Conservation (phyloP, 2,888 invertebrate species). For the Tuberolachnus salignus region DNA sequence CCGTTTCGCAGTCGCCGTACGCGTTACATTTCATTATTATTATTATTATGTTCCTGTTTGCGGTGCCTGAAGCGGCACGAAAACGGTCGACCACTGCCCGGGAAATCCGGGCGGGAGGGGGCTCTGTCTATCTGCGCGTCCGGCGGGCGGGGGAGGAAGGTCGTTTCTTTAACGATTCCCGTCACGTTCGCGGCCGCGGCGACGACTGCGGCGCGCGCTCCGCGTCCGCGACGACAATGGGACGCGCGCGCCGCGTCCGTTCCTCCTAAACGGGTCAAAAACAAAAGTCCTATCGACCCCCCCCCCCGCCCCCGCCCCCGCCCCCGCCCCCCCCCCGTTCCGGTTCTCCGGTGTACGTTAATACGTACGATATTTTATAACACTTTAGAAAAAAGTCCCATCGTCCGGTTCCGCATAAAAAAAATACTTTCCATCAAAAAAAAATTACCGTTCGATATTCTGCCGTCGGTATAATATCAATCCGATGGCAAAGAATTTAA, state of each 20-base stretch:
- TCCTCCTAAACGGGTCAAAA: neutral
- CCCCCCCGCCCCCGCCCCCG: too few relatives aligned
- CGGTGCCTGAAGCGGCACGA: neutral
- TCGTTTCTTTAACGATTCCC: slow-evolving; percentile 24
- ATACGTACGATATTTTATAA: too few relatives aligned
- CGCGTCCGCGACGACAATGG: neutral
- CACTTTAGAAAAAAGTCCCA: too few relatives aligned
- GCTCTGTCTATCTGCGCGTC: neutral
- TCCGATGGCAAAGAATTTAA: too few relatives aligned
- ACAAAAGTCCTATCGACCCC: slow-evolving; percentile 12
- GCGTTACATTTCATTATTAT: neutral
- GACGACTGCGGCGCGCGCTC: neutral
- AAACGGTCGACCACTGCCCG: too few relatives aligned
- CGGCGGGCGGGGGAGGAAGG: slow-evolving; percentile 25
- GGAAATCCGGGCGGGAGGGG: too few relatives aligned
- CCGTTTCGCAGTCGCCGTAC: slow-evolving; percentile 33
- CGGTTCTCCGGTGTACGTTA: too few relatives aligned
- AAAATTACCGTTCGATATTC: too few relatives aligned
- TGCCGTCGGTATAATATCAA: too few relatives aligned
- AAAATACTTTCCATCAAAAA: too few relatives aligned
- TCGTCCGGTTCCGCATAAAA: too few relatives aligned
- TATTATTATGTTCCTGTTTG: slow-evolving; percentile 22
- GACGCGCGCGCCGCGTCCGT: neutral
- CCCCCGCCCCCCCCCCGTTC: too few relatives aligned
- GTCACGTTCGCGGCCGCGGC: slow-evolving; percentile 17